A percentile compares a stretch with the other conserved stretches of the same genome.
phyloP scores from a whole-genome alignment of 2,113 vertebrate species.

The Deroptyus accipitrinus region DNA sequence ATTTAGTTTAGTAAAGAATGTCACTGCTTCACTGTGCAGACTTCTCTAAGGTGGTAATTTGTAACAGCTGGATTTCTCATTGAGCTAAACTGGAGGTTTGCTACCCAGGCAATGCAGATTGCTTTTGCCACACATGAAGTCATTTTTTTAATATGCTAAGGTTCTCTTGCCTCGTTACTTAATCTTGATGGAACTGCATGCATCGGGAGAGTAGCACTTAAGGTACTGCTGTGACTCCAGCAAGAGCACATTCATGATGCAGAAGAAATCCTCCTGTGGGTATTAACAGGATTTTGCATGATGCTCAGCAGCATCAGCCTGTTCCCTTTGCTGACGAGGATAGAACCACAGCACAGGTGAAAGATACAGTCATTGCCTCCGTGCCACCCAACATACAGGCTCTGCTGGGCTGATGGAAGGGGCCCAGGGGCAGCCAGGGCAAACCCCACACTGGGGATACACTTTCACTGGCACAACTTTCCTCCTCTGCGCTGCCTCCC shows the following conservation, averaged over 20 bases:
- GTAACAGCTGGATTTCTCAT: neutral
- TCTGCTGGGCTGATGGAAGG: neutral
- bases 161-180: neutral
- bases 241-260: neutral
- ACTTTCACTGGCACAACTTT: rapidly evolving
- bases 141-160: neutral
- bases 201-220: neutral
- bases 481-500: neutral
- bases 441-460: neutral
- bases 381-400: rapidly evolving
- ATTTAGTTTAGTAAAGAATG: neutral
- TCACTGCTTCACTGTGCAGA: neutral
- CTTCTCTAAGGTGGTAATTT: neutral
- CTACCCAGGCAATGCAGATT: neutral
- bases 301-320: rapidly evolving
- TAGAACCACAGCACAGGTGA: rapidly evolving
- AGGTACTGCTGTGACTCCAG: neutral
- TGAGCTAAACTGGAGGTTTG: neutral
- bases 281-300: neutral
- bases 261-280: neutral
- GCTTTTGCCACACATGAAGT: neutral
- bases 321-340: neutral
- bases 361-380: rapidly evolving
- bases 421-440: neutral
- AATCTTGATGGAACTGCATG: neutral